These are phyloP conservation scores for Rhinophrynus dorsalis DNA, from an alignment of 2,797 vertebrate species.

Conservation along the genomic window DNA sequence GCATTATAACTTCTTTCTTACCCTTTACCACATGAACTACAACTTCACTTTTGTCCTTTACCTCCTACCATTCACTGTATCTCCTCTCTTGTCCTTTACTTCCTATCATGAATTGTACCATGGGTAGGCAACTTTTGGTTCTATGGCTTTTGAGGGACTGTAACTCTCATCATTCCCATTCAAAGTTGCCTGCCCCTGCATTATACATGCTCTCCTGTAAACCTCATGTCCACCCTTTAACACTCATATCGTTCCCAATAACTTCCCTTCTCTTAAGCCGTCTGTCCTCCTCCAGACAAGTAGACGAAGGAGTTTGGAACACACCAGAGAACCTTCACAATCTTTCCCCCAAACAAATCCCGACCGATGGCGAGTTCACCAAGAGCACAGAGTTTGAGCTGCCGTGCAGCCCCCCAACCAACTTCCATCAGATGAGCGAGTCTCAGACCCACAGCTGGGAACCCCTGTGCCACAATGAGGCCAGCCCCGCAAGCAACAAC, in stretches of 20 bases:
- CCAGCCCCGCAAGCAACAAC: constrained; percentile 58
- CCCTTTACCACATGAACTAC: background rate
- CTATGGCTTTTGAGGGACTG: too few relatives aligned
- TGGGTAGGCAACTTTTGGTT: too few relatives aligned
- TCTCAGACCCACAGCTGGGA: constrained; percentile 72
- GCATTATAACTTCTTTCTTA: too few relatives aligned
- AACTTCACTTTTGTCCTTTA: background rate
- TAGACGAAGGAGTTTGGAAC: constrained; percentile 86
- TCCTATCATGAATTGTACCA: too few relatives aligned
- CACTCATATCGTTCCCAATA: too few relatives aligned
- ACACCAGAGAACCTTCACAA: constrained; percentile 74
- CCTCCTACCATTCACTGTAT: background rate
- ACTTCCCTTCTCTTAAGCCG: constrained; percentile 9
- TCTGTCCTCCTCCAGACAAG: constrained; percentile 74
- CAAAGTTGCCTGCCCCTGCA: too few relatives aligned
- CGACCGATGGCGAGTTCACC: constrained; percentile 72
- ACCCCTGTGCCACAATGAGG: constrained; percentile 61
- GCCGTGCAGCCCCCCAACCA: constrained; percentile 80
- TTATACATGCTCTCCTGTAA: too few relatives aligned
- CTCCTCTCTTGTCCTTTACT: too few relatives aligned
- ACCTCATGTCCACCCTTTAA: too few relatives aligned
- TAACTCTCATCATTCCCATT: too few relatives aligned
- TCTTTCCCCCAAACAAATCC: constrained; percentile 83
- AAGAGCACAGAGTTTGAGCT: constrained; percentile 85
- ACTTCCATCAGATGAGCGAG: constrained; percentile 77